Percentiles rank a stretch among this genome's conserved stretches.
Evolutionary conservation across 2,797 vertebrate species (phyloP).

Genomic region (Mormyrus hasselquistii): DNA sequence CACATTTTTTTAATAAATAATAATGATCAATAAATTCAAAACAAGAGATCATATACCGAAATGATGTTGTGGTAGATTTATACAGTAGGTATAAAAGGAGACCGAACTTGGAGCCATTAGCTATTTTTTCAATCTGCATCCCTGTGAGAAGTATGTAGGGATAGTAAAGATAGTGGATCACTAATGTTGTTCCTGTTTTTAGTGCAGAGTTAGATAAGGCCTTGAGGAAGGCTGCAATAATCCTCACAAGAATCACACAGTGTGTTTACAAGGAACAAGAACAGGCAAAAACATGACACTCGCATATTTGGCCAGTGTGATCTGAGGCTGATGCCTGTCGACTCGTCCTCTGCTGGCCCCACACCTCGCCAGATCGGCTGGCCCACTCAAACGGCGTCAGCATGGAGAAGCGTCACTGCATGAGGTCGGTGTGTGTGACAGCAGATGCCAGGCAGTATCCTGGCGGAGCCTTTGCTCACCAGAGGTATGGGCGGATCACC

Average conservation of each 20-base stretch:
- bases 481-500: background rate
- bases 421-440: slow-evolving; percentile 2
- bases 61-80: background rate
- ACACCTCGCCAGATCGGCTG: background rate
- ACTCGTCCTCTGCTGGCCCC: background rate
- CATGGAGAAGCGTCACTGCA: background rate
- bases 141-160: background rate
- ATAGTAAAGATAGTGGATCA: background rate
- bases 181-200: background rate
- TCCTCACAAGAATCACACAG: background rate
- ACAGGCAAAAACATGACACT: background rate
- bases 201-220: background rate
- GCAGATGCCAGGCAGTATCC: slow-evolving; percentile 14
- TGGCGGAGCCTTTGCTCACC: background rate
- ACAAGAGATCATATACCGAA: background rate
- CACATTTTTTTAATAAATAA: background rate
- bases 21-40: background rate
- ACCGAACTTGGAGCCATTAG: background rate
- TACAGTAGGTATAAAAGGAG: background rate
- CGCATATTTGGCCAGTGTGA: background rate
- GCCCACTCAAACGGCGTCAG: background rate
- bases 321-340: background rate
- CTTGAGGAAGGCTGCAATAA: background rate
- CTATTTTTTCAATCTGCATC: background rate
- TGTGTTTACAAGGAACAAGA: background rate